A percentile compares a stretch with the other conserved stretches of the same genome.
These are phyloP conservation scores for Malaclemys terrapin DNA, from an alignment of 2,113 vertebrate genomes.

Conservation along the genomic window DNA sequence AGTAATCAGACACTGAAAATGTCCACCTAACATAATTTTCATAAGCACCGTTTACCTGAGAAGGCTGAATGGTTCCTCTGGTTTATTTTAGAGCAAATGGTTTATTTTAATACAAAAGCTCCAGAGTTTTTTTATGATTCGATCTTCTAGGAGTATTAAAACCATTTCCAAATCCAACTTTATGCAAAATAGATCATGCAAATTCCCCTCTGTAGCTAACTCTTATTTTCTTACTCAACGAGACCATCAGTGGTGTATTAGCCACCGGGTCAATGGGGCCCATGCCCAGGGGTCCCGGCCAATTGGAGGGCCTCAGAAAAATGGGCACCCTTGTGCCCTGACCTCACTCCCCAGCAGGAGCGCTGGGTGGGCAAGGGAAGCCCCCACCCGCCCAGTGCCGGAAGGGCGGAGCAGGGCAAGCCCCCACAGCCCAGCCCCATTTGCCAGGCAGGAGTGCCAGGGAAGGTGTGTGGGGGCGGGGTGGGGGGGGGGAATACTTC, in stretches of 20 bases:
- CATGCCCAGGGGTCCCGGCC: no score
- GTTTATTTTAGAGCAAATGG: not conserved
- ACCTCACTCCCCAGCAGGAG: no score
- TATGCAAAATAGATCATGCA: not conserved
- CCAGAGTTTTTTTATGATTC: not conserved
- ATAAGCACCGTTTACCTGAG: constrained; percentile 34
- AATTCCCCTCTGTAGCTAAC: not conserved
- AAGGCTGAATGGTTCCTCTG: not conserved
- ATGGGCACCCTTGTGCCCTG: no score
- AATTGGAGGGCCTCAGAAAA: no score
- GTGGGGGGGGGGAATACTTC: no score
- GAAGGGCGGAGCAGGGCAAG: no score
- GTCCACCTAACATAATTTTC: not conserved
- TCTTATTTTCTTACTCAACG: not conserved
- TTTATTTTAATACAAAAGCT: not conserved
- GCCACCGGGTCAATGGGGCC: no score
- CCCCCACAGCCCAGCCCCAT: no score
- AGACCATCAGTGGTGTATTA: no score
- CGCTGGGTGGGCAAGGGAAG: no score
- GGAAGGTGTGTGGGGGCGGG: no score
- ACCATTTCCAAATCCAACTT: not conserved
- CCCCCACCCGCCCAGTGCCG: rapidly evolving
- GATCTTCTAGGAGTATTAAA: not conserved
- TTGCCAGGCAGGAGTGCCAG: no score
- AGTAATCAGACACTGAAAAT: constrained; percentile 1